phyloP scores from a whole-genome alignment of 53 echinoderm and acorn worm genomes.

The Arbacia lixula region DNA sequence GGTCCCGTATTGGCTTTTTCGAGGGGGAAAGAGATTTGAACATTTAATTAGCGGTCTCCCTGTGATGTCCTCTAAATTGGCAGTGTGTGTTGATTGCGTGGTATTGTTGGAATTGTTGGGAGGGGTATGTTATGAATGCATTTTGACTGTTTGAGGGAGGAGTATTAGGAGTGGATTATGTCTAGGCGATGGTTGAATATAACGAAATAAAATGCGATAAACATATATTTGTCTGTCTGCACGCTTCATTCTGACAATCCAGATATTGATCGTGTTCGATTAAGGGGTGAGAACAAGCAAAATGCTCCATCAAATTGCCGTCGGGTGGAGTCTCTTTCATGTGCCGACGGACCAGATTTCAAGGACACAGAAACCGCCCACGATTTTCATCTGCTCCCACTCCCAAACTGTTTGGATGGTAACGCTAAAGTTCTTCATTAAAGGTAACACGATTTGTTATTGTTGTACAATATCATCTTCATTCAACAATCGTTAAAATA shows the following conservation, averaged over 20 bases:
- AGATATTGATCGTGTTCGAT: conserved; percentile 16
- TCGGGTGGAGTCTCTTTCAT: too few species aligned
- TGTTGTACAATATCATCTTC: too few species aligned
- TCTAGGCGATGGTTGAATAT: background rate
- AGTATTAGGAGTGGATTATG: background rate
- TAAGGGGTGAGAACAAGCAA: background rate
- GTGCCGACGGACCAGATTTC: too few species aligned
- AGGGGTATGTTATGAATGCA: conserved; percentile 18
- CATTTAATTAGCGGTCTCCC: conserved; percentile 42
- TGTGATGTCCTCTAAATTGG: background rate
- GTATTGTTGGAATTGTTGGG: conserved; percentile 27
- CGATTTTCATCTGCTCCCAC: too few species aligned
- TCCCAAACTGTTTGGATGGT: too few species aligned
- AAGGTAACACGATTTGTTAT: too few species aligned
- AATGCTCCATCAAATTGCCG: conserved; percentile 25
- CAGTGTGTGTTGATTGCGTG: conserved; percentile 20
- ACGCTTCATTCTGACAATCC: background rate
- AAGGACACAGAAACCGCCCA: too few species aligned
- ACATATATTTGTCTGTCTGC: conserved; percentile 4
- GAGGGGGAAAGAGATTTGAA: background rate
- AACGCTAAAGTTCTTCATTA: too few species aligned
- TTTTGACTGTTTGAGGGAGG: background rate
- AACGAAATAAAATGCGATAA: conserved; percentile 6
- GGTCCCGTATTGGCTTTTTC: background rate
- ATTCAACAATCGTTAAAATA: too few species aligned